Evolutionary conservation across 2,888 invertebrate genomes (phyloP), one percentile per base, ranked within the genome.

Genomic region (Mimachlamys varia): DNA sequence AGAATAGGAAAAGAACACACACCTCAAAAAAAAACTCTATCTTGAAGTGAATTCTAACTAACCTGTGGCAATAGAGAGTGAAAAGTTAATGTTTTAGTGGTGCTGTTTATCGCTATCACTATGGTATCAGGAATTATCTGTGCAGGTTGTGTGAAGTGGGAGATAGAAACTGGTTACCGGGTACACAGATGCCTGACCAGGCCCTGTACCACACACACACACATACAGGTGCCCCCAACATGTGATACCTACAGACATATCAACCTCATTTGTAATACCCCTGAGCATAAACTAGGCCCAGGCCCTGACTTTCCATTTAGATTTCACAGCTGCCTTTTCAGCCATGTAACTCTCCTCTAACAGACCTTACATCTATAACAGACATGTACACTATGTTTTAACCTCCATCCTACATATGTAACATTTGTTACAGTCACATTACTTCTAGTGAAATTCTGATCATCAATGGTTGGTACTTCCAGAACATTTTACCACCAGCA

Each of bases 131-230:
- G 12, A 0, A 33, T 76, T 76, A 76, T 76, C 76, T 76, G 76
- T 76, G 33, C 76, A 76, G 27, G 76, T 76, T 76, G 33, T 76
- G 76, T 76, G 27, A 33, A 76, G 76, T 76, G 10, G 76, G 33
- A 33, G 76, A 33, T 76, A 76, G 76, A 33, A 1, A 33, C 27
- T 76, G 76, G 76, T 76, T 76, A 76, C 76, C 76, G 10, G 33
- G 76, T 76, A 76, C 76, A 76, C 76, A 76, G 76, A 76, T 76
- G 76, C 33, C 76, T 7, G 76, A 22, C 76, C 76, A 76, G 76
- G 33, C 76, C 58, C 58, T 76, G 76, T 33, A 76, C 76, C 76
- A 76, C 76, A 76, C 76, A 76, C 76, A 76, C 76, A 76, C 76
- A 76, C 76, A 76, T 33, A 76, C 76, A 76, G 76, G 76, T 76